These are phyloP conservation scores for Psittacus erithacus DNA, from an alignment of 2,113 vertebrate genomes.

Conservation along the genomic window DNA sequence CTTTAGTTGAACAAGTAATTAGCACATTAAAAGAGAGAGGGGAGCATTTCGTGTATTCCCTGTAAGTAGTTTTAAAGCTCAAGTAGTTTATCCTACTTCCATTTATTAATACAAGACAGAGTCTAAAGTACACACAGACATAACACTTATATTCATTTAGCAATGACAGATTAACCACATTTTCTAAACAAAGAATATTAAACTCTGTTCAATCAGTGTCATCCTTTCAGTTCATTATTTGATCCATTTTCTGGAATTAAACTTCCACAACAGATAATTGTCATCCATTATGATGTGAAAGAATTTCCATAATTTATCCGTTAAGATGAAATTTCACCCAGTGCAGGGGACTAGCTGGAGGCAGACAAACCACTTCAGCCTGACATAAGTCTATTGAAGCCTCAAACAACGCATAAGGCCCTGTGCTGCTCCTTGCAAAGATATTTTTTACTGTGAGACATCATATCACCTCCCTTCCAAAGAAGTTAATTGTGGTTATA, in stretches of 20 bases:
- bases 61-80: not conserved
- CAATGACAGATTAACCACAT: not conserved
- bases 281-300: not conserved
- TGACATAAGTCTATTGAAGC: not conserved
- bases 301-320: constrained; percentile 38
- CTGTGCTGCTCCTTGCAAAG: not conserved
- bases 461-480: constrained; percentile 15
- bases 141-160: not conserved
- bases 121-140: not conserved
- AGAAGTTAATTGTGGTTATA: constrained; percentile 68
- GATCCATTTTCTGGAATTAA: not conserved
- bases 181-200: constrained; percentile 25
- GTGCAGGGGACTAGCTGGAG: not conserved
- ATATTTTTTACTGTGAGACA: not conserved
- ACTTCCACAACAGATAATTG: not conserved
- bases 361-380: not conserved
- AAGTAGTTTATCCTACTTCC: constrained; percentile 1
- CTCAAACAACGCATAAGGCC: not conserved
- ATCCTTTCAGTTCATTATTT: not conserved
- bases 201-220: constrained; percentile 7
- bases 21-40: not conserved
- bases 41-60: not conserved
- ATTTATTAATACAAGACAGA: constrained; percentile 27
- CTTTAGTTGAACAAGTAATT: not conserved
- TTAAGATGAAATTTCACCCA: not conserved